Conservation (phyloP, 2,888 invertebrate genomes). For the Disparrhopalites patrizii region DNA sequence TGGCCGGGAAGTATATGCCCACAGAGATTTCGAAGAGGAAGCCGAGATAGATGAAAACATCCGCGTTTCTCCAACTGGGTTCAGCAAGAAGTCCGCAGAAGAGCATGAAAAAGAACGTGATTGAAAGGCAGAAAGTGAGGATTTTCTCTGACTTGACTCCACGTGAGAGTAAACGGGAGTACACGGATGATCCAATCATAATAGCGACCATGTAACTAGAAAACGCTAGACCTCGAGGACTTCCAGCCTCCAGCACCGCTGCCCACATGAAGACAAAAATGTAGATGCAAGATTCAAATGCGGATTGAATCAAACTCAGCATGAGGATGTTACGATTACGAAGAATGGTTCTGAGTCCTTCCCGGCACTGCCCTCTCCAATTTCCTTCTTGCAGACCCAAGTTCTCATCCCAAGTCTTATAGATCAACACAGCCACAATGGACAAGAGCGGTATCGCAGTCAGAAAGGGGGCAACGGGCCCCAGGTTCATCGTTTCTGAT, state of each 20-base stretch:
- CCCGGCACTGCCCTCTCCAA: conserved; percentile 51
- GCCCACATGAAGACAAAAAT: conserved; percentile 62
- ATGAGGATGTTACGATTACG: conserved; percentile 50
- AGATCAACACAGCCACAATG: conserved; percentile 55
- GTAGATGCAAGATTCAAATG: conserved; percentile 59
- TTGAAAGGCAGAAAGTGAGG: conserved; percentile 48
- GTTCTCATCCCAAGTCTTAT: conserved; percentile 59
- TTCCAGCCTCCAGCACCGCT: conserved; percentile 55
- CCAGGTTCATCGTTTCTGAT: conserved; percentile 45
- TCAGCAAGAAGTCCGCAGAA: conserved; percentile 46
- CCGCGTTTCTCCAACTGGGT: conserved; percentile 14
- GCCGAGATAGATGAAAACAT: conserved; percentile 51
- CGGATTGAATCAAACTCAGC: conserved; percentile 54
- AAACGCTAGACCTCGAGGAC: conserved; percentile 58
- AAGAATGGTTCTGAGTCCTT: conserved; percentile 53
- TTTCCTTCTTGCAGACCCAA: conserved; percentile 54
- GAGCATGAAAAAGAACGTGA: conserved; percentile 45
- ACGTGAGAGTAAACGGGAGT: conserved; percentile 52
- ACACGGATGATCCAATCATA: conserved; percentile 58
- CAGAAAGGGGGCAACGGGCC: conserved; percentile 60
- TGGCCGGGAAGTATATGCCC: conserved; percentile 58
- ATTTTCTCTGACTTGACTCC: conserved; percentile 48
- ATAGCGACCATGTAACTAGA: conserved; percentile 60
- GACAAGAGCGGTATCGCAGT: conserved; percentile 58
- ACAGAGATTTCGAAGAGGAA: conserved; percentile 58